Evolutionary conservation across 2,888 invertebrate species (phyloP).

Genomic region (Tipula confusa): DNA sequence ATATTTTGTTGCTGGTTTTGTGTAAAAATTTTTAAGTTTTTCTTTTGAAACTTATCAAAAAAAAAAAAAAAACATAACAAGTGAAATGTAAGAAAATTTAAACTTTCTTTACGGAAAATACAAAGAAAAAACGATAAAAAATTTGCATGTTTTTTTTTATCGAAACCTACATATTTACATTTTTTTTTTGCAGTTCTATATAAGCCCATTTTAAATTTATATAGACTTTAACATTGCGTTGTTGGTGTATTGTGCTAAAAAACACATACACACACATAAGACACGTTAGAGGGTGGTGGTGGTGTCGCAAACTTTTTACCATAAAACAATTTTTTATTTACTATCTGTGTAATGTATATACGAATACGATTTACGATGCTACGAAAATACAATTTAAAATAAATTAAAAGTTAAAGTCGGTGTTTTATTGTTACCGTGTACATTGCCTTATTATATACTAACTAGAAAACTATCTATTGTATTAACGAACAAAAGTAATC

Average conservation of each 20-base stretch:
- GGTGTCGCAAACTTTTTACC: not conserved
- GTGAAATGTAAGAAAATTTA: not conserved
- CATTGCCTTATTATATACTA: too few species aligned
- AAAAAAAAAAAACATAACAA: not conserved
- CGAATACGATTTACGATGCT: too few species aligned
- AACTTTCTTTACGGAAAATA: not conserved
- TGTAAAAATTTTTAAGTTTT: not conserved
- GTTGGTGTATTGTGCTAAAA: not conserved
- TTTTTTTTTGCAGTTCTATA: not conserved
- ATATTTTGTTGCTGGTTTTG: not conserved
- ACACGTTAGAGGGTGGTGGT: not conserved
- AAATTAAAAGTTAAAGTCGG: too few species aligned
- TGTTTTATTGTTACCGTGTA: too few species aligned
- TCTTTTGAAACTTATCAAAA: not conserved
- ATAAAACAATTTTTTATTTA: not conserved
- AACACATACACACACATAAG: not conserved
- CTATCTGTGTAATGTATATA: too few species aligned
- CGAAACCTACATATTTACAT: not conserved
- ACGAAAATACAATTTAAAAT: too few species aligned
- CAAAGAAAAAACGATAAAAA: not conserved
- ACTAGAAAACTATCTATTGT: too few species aligned
- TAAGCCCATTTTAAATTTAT: not conserved
- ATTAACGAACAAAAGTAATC: too few species aligned
- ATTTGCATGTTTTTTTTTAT: conserved; percentile 7
- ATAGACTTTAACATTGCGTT: not conserved